A percentile compares a stretch with the other conserved stretches of the same genome.
Conservation (phyloP, 1,140 invertebrate species). For the Drosophila sp. region DNA sequence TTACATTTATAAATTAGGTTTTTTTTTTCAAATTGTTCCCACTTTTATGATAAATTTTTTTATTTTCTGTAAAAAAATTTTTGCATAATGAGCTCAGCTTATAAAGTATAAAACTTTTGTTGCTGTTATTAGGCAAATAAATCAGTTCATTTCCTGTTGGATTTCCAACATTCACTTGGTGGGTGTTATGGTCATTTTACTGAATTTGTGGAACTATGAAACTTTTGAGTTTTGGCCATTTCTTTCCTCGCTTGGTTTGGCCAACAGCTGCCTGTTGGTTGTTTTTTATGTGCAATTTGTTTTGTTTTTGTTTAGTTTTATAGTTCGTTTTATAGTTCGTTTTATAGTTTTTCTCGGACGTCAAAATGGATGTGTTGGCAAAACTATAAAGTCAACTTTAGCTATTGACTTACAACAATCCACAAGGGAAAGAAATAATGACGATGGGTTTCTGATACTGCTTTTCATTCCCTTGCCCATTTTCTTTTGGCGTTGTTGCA, state of each 20-base stretch:
- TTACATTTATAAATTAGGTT: background rate
- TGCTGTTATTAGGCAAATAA: slow-evolving; percentile 18
- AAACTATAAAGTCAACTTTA: slow-evolving; percentile 16
- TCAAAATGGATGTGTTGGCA: slow-evolving; percentile 25
- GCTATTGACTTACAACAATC: slow-evolving; percentile 27
- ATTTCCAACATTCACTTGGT: slow-evolving; percentile 28
- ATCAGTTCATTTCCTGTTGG: slow-evolving; percentile 42
- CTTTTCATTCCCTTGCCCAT: slow-evolving; percentile 14
- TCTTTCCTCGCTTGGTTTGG: slow-evolving; percentile 1
- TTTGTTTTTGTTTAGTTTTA: background rate
- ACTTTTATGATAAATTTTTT: background rate
- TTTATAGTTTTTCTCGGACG: slow-evolving; percentile 16
- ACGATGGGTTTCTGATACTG: background rate
- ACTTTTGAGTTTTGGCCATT: slow-evolving; percentile 12
- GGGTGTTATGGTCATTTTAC: slow-evolving; percentile 31
- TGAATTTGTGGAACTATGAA: background rate
- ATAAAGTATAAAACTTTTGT: background rate
- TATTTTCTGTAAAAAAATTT: background rate
- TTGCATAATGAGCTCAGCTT: background rate
- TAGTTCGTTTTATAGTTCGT: slow-evolving; percentile 11
- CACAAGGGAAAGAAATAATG: background rate
- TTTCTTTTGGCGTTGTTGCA: slow-evolving; percentile 41
- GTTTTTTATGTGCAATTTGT: slow-evolving; percentile 14
- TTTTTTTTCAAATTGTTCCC: background rate
- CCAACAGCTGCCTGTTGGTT: background rate